Conservation (phyloP, 2,888 invertebrate species). For the Drosophila seclusa region DNA sequence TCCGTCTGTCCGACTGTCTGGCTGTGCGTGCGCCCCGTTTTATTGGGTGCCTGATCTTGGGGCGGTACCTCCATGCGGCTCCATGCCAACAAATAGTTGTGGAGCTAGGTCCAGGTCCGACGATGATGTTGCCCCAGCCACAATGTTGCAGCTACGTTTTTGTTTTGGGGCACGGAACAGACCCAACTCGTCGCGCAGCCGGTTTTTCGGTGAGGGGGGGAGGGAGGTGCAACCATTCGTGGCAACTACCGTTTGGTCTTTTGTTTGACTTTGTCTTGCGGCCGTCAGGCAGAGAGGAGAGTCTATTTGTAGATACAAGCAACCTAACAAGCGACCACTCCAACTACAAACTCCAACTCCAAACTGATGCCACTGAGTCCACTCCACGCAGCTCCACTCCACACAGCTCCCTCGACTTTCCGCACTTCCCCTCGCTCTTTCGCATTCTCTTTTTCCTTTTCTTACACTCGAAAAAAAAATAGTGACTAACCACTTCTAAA, state of each 20-base stretch:
- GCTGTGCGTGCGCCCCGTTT: conserved; percentile 31
- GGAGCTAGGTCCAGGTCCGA: conserved; percentile 26
- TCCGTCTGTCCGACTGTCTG: conserved; percentile 25
- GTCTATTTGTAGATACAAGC: conserved; percentile 79
- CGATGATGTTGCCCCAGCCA: conserved; percentile 44
- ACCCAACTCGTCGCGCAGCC: conserved; percentile 47
- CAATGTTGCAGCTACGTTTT: conserved; percentile 60
- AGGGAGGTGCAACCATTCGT: conserved; percentile 58
- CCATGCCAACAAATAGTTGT: conserved; percentile 50
- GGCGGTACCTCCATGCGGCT: conserved; percentile 17
- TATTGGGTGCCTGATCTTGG: conserved; percentile 42
- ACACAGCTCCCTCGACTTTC: conserved; percentile 14
- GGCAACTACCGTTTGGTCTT: conserved; percentile 80
- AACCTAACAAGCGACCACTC: conserved; percentile 60
- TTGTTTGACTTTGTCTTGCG: conserved; percentile 79
- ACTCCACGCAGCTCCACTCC: conserved; percentile 5
- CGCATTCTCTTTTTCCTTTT: conserved; percentile 16
- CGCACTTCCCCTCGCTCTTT: conserved; percentile 17
- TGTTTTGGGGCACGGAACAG: conserved; percentile 11
- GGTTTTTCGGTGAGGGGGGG: conserved; percentile 43
- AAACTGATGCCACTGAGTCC: conserved; percentile 38
- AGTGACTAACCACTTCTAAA: not conserved
- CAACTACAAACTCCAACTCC: conserved; percentile 24
- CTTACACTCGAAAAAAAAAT: not conserved
- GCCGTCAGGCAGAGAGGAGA: conserved; percentile 58